phyloP scores from a whole-genome alignment of 2,113 vertebrate species.

The Channa maculata region DNA sequence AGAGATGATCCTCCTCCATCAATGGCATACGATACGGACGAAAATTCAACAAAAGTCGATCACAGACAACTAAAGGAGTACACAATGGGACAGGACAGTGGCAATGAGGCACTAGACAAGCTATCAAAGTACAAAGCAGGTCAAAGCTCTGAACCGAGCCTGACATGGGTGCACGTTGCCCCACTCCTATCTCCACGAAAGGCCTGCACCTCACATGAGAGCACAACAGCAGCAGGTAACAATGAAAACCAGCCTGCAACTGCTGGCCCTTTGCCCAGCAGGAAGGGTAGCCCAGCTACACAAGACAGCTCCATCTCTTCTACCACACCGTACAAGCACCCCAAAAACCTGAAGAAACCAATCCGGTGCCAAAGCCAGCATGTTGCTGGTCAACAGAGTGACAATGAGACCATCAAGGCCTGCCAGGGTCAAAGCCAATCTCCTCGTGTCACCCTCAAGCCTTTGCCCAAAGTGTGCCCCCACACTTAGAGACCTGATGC shows the following conservation, averaged over 20 bases:
- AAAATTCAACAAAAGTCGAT: conserved; percentile 4
- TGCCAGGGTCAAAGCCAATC: conserved; percentile 54
- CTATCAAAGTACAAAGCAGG: conserved; percentile 51
- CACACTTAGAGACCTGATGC: conserved; percentile 73
- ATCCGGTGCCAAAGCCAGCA: conserved; percentile 74
- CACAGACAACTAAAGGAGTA: conserved; percentile 23
- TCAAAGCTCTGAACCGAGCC: conserved; percentile 82
- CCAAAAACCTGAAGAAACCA: conserved; percentile 48
- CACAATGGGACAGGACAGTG: conserved; percentile 41
- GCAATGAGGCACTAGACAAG: conserved; percentile 28
- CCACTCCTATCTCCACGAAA: conserved; percentile 86
- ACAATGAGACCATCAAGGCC: conserved; percentile 21
- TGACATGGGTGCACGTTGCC: conserved; percentile 87
- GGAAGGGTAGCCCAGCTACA: conserved; percentile 71
- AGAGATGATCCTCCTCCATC: conserved; percentile 6
- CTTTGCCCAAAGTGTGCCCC: conserved; percentile 56
- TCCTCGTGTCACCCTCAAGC: conserved; percentile 52
- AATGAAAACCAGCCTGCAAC: conserved; percentile 22
- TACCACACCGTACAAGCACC: conserved; percentile 71
- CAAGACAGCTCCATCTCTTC: conserved; percentile 83
- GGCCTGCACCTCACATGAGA: conserved; percentile 64
- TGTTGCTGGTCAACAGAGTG: conserved; percentile 39
- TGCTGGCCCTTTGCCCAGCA: conserved; percentile 29
- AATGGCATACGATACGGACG: conserved; percentile 18
- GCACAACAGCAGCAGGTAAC: background rate